phyloP scores from a whole-genome alignment of 2,888 invertebrate genomes.

The Xestia sexstrigata region DNA sequence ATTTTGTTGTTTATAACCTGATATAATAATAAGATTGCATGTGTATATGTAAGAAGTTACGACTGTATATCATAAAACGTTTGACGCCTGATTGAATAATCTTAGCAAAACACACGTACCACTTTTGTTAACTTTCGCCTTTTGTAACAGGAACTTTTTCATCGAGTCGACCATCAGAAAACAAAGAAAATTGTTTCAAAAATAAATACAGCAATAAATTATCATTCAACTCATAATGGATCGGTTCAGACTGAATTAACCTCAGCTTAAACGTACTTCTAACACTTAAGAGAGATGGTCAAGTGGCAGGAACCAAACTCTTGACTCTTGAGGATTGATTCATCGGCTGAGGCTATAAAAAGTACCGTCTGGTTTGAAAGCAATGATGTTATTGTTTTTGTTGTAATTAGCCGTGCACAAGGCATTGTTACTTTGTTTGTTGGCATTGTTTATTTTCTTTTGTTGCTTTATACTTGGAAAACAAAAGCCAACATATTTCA shows the following conservation, averaged over 20 bases:
- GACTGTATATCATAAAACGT: too few relatives aligned
- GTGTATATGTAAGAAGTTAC: not conserved
- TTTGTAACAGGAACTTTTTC: not conserved
- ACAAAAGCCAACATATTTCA: not conserved
- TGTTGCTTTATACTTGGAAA: not conserved
- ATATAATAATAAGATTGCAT: not conserved
- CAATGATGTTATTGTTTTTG: constrained; percentile 8
- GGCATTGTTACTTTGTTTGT: not conserved
- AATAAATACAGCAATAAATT: constrained; percentile 47
- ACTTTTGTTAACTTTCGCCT: too few relatives aligned
- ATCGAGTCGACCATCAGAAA: not conserved
- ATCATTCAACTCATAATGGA: constrained; percentile 58
- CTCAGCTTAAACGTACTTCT: constrained; percentile 41
- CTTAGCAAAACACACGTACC: constrained; percentile 25
- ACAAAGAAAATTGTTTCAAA: not conserved
- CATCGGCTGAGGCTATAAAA: constrained; percentile 34
- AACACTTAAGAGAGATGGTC: constrained; percentile 41
- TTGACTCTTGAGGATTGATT: constrained; percentile 46
- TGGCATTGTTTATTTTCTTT: not conserved
- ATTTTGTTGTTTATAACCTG: too few relatives aligned
- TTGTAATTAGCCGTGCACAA: constrained; percentile 3
- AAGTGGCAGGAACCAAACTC: constrained; percentile 33
- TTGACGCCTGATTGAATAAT: constrained; percentile 33
- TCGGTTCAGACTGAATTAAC: constrained; percentile 53
- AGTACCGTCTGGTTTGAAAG: constrained; percentile 20